These are phyloP conservation scores for Malacoraja senta DNA, from an alignment of 2,797 vertebrate genomes.

Conservation along the genomic window DNA sequence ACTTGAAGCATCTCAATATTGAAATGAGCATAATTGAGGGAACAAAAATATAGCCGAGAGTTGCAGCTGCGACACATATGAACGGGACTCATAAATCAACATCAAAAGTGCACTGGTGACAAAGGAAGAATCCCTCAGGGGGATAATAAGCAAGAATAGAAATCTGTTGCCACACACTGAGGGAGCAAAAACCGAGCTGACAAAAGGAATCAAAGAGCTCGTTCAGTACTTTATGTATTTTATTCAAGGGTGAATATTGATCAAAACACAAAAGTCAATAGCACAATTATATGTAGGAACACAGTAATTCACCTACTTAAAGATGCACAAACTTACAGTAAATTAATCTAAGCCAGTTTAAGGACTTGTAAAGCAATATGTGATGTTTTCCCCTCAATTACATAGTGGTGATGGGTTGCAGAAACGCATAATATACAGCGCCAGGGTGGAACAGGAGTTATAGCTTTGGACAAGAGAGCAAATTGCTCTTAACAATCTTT, in stretches of 20 bases:
- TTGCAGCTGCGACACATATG: background rate
- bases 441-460: background rate
- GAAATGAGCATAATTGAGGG: constrained; percentile 17
- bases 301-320: background rate
- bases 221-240: background rate
- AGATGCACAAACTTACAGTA: no score
- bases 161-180: background rate
- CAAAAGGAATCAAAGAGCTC: background rate
- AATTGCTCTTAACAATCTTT: background rate
- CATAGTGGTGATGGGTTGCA: background rate
- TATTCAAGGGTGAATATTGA: background rate
- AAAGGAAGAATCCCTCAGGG: background rate
- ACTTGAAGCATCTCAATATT: background rate
- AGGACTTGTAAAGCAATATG: background rate
- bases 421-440: background rate
- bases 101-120: background rate
- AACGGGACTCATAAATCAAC: constrained; percentile 17
- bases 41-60: background rate
- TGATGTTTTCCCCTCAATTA: background rate
- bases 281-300: background rate
- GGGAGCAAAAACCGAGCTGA: background rate
- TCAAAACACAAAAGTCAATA: background rate
- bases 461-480: background rate
- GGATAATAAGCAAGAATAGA: constrained; percentile 27
- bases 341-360: background rate